These are phyloP conservation scores for Oreochromis tanganicae DNA, from an alignment of 2,113 vertebrate species.

Conservation along the genomic window DNA sequence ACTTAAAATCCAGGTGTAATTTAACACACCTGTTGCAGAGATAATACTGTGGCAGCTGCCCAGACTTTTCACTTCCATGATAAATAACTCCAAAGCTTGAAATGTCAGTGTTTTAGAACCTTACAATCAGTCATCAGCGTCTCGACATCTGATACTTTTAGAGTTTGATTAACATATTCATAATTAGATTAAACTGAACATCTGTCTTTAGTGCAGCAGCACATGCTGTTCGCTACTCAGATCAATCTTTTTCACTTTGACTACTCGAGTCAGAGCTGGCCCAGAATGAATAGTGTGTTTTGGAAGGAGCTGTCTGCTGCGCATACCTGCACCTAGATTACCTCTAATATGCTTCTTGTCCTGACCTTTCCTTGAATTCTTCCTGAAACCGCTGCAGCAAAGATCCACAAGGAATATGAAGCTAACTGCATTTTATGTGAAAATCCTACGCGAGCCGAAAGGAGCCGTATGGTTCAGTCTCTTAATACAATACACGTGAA, in stretches of 20 bases:
- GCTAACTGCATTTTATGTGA: constrained; percentile 33
- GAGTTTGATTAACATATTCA: constrained; percentile 16
- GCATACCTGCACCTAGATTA: constrained; percentile 22
- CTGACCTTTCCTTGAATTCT: constrained; percentile 1
- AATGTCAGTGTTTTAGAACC: constrained; percentile 7
- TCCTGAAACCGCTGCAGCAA: neutral
- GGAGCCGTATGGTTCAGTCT: constrained; percentile 11
- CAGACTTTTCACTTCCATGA: constrained; percentile 2
- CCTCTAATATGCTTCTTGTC: constrained; percentile 17
- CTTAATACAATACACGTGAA: constrained; percentile 23
- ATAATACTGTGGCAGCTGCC: constrained; percentile 1
- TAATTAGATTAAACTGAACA: constrained; percentile 7
- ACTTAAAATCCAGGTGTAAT: constrained; percentile 12
- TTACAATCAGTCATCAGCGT: constrained; percentile 12
- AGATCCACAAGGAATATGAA: constrained; percentile 38
- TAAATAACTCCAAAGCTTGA: constrained; percentile 21
- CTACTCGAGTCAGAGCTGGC: neutral
- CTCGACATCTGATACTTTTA: constrained; percentile 1
- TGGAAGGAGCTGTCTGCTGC: constrained; percentile 1
- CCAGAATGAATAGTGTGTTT: neutral
- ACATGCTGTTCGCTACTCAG: neutral
- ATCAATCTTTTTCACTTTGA: constrained; percentile 27
- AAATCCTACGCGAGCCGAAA: constrained; percentile 26
- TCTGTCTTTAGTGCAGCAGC: constrained; percentile 9
- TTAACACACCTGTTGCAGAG: neutral